phyloP scores from a whole-genome alignment of 1,140 invertebrate species.

The Delia radicum region DNA sequence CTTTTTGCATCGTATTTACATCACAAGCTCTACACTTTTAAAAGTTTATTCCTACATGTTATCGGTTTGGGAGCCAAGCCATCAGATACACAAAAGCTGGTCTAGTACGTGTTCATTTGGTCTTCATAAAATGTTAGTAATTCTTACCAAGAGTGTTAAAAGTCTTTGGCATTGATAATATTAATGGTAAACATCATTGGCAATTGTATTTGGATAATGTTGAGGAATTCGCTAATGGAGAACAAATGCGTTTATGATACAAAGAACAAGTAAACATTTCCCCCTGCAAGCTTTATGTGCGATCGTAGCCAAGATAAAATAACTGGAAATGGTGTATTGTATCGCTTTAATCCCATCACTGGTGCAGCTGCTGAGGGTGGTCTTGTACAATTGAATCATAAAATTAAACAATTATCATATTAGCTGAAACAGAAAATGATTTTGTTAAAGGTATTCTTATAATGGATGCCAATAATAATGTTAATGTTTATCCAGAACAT shows the following conservation, averaged over 20 bases:
- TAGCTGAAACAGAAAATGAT: slow-evolving; percentile 69
- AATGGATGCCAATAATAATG: slow-evolving; percentile 70
- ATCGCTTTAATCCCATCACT: slow-evolving; percentile 83
- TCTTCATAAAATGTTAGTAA: slow-evolving; percentile 90
- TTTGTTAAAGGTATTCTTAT: slow-evolving; percentile 78
- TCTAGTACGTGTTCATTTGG: slow-evolving; percentile 86
- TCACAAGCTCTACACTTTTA: slow-evolving; percentile 81
- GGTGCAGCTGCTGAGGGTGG: slow-evolving; percentile 66
- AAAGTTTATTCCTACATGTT: slow-evolving; percentile 60
- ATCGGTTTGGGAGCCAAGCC: slow-evolving; percentile 55
- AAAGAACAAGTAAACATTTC: slow-evolving; percentile 81
- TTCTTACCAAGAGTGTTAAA: slow-evolving; percentile 82
- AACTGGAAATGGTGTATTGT: slow-evolving; percentile 73
- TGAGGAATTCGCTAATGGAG: slow-evolving; percentile 41
- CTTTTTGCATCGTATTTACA: slow-evolving; percentile 71
- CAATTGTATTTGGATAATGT: slow-evolving; percentile 43
- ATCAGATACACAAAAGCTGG: slow-evolving; percentile 56
- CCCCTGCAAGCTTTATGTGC: slow-evolving; percentile 77
- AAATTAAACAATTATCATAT: slow-evolving; percentile 73
- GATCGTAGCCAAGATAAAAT: slow-evolving; percentile 72
- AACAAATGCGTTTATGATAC: slow-evolving; percentile 67
- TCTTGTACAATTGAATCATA: slow-evolving; percentile 65
- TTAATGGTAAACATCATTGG: slow-evolving; percentile 67
- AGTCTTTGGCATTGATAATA: slow-evolving; percentile 86
- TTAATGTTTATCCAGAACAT: slow-evolving; percentile 69